Percentiles rank a stretch among this genome's conserved stretches.
Conservation (phyloP, 92 coral and sea anemone genomes). For the Phymanthus crucifer region DNA sequence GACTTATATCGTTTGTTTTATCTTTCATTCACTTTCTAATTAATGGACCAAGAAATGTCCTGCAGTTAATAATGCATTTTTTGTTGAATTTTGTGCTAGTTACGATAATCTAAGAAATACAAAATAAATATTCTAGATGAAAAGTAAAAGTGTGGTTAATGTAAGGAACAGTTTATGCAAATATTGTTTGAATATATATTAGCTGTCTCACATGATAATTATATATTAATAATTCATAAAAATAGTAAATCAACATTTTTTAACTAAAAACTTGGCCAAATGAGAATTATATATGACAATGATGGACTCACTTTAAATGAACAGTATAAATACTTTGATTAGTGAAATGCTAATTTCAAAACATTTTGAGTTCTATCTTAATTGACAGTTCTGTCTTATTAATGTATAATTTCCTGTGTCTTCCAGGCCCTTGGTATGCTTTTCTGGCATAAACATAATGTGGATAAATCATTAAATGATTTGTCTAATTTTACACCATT, state of each 20-base stretch:
- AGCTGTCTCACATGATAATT: background rate
- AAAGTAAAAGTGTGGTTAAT: background rate
- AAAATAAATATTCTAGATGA: background rate
- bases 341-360: too few relatives aligned
- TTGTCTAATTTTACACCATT: constrained; percentile 95
- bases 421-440: constrained; percentile 94
- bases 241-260: too few relatives aligned
- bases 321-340: too few relatives aligned
- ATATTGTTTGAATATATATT: background rate
- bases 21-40: background rate
- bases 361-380: background rate
- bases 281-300: too few relatives aligned
- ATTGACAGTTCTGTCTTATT: background rate
- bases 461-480: constrained; percentile 88
- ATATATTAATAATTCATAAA: too few relatives aligned
- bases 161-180: background rate
- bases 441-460: constrained; percentile 98
- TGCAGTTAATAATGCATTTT: too few relatives aligned
- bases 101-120: background rate
- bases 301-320: too few relatives aligned
- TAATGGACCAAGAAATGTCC: too few relatives aligned
- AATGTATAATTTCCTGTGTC: background rate
- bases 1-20: background rate
- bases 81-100: background rate
- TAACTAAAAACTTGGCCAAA: too few relatives aligned